Evolutionary conservation across 2,797 vertebrate genomes (phyloP), one percentile per base, ranked within the genome.

Genomic region (Syngnathus rostellatus): DNA sequence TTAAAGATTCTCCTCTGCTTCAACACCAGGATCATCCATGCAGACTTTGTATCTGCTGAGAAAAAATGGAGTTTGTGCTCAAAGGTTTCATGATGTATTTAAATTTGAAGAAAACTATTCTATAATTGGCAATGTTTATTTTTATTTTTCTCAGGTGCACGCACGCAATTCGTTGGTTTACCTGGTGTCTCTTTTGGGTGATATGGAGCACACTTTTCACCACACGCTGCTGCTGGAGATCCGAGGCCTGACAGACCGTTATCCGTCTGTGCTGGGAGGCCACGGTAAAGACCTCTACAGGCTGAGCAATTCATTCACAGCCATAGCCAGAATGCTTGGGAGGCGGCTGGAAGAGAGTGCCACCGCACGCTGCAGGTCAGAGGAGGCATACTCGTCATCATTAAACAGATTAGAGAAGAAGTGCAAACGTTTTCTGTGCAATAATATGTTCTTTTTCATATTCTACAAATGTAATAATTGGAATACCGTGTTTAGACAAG

Each of bases 301-400:
- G 72, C 95, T 94, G 92, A 98, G 95, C 87, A 98, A 96, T 90
- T 97, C 94, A n/a, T 97, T 98, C 86, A 89, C 80, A 0, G 89
- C 94, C 62, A 93, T 96, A n/a, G 93, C 94, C 72, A 86, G 86
- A 50, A 90, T 95, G 64, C 90, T 98, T 0, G 77, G 79, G 41
- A 85, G 68, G 39, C 91, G 91, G 19, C 90, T 98, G 23, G 92
- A 93, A 73, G 69, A 80, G 0, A 68, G 76, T 70, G 31, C 61
- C 0, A 2, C 45, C 0, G 2, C 76, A 0, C 54, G 70, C 50
- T 83, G 70, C 90, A 94, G 93, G 96, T 98, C 77, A 80, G 74
- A 63, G 55, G 5, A 66, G 23, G 38, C 48, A 14, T 6, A 12
- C 14, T 17, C 43, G 3, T 46, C 41, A 8, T 31, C 31, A 31